Conservation (phyloP, 92 coral and sea anemone genomes). For the Phenganax stokvisi region DNA sequence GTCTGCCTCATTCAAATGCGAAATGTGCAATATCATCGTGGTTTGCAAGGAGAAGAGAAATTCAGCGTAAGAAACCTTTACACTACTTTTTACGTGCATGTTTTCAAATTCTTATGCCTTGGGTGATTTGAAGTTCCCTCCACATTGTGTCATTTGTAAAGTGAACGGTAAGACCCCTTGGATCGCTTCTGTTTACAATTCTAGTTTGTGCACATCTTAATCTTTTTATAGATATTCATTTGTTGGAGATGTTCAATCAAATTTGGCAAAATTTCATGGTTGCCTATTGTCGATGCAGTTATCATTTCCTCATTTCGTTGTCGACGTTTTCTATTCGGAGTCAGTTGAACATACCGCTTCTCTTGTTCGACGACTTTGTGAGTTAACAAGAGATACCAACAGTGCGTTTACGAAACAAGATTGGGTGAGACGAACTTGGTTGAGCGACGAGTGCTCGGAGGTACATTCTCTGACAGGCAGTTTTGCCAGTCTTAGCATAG, state of each 20-base stretch:
- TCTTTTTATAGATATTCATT: conserved; percentile 44
- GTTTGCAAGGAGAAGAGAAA: conserved; percentile 29
- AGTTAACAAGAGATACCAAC: conserved; percentile 58
- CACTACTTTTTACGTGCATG: too few relatives aligned
- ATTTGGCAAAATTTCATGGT: conserved; percentile 68
- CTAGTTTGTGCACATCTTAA: neutral
- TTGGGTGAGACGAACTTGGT: conserved; percentile 85
- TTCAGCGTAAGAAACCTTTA: conserved; percentile 44
- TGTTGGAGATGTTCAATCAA: conserved; percentile 48
- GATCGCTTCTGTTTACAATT: neutral
- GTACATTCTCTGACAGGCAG: conserved; percentile 38
- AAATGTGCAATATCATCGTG: conserved; percentile 67
- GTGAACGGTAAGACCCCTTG: too few relatives aligned
- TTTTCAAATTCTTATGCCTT: neutral
- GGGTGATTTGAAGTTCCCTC: neutral
- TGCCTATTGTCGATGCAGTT: conserved; percentile 61
- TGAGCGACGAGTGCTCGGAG: conserved; percentile 74
- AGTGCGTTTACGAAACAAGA: conserved; percentile 71
- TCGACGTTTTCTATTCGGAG: conserved; percentile 63
- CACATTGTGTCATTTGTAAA: too few relatives aligned
- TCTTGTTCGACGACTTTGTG: conserved; percentile 67
- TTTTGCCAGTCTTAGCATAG: too few relatives aligned
- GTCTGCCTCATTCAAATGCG: conserved; percentile 70
- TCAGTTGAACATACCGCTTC: conserved; percentile 66
- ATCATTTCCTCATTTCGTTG: conserved; percentile 54